phyloP scores from a whole-genome alignment of 2,888 invertebrate genomes.

The Bugula neritina region DNA sequence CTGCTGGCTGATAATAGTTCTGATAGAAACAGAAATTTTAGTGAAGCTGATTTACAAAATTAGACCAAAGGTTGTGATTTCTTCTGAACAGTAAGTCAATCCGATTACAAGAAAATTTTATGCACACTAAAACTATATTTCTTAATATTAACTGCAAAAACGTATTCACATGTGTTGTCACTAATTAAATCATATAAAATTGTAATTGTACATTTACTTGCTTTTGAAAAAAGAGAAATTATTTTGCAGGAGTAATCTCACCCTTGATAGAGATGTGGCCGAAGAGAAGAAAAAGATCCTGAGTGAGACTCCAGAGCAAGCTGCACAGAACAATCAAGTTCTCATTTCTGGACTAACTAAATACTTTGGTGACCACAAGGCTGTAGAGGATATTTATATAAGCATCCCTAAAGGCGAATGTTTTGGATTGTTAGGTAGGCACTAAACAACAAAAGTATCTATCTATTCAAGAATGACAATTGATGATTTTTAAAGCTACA shows the following conservation, averaged over 20 bases:
- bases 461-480: too few relatives aligned
- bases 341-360: conserved; percentile 61
- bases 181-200: too few relatives aligned
- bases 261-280: conserved; percentile 44
- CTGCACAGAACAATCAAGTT: neutral
- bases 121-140: too few relatives aligned
- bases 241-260: too few relatives aligned
- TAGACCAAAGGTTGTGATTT: neutral
- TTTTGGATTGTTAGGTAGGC: conserved; percentile 70
- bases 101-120: too few relatives aligned
- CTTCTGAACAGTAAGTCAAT: neutral
- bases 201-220: too few relatives aligned
- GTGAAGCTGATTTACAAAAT: conserved; percentile 14
- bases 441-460: too few relatives aligned
- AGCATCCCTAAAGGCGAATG: conserved; percentile 70
- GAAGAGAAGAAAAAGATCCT: conserved; percentile 49
- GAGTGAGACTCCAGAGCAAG: conserved; percentile 31
- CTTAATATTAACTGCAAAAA: too few relatives aligned
- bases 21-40: conserved; percentile 58
- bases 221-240: too few relatives aligned
- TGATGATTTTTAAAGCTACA: too few relatives aligned
- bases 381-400: conserved; percentile 70
- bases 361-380: conserved; percentile 63
- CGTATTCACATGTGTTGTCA: too few relatives aligned
- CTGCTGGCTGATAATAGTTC: conserved; percentile 61